Percentiles rank a stretch among this genome's conserved stretches.
These are phyloP conservation scores for Coelopa pilipes DNA, from an alignment of 2,888 invertebrate genomes.

Conservation along the genomic window DNA sequence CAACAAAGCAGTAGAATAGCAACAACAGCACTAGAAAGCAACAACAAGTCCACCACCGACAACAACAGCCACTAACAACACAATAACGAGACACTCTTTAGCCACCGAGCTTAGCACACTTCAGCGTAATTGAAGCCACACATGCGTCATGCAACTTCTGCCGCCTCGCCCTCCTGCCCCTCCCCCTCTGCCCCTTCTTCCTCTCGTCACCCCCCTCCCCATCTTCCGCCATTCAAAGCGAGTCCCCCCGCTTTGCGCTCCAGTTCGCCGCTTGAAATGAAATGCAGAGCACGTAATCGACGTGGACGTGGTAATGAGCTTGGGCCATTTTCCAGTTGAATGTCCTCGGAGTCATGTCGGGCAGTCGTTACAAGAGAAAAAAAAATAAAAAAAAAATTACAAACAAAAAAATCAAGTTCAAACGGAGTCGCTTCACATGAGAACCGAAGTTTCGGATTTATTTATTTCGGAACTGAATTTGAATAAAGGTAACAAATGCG, in stretches of 20 bases:
- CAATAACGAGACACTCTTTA: too few species aligned
- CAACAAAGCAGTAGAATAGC: too few species aligned
- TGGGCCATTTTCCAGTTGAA: constrained; percentile 11
- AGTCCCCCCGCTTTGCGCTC: constrained; percentile 8
- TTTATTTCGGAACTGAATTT: too few species aligned
- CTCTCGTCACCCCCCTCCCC: neutral
- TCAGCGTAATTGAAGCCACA: constrained; percentile 19
- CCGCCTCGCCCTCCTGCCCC: neutral
- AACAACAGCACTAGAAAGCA: too few species aligned
- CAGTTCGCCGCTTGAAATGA: constrained; percentile 18
- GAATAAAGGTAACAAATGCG: too few species aligned
- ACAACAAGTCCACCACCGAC: neutral
- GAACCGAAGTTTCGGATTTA: too few species aligned
- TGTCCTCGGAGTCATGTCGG: neutral
- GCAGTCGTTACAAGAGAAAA: neutral
- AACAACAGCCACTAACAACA: neutral
- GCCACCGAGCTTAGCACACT: too few species aligned
- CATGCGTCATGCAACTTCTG: constrained; percentile 4
- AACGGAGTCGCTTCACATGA: neutral
- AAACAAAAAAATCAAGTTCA: constrained; percentile 18
- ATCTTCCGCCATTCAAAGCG: too few species aligned
- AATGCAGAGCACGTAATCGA: constrained; percentile 30
- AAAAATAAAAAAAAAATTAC: too few species aligned
- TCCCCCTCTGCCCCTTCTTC: neutral
- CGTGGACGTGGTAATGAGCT: constrained; percentile 14